Evolutionary conservation across 2,797 vertebrate genomes (phyloP), one percentile per base, ranked within the genome.

Genomic region (Mallotus villosus): DNA sequence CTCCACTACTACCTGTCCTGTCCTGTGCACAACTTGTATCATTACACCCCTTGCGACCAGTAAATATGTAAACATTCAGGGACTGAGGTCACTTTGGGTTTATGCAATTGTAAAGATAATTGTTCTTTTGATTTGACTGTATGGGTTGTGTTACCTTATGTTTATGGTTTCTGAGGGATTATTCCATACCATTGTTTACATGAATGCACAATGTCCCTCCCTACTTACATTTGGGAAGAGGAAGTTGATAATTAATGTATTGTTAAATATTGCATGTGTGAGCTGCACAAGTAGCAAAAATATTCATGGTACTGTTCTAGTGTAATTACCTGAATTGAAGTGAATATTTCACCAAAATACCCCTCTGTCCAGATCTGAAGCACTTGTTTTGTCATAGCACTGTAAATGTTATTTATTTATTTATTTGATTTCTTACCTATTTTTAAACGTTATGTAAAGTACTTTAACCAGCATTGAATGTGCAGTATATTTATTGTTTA

Each of bases 101-200:
- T 92, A 93, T 93, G 92, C 91, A 94, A 92, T 67, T 85, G 81
- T 86, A 76, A 90, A 88, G 68, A 78, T 25, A 41, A 65, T 21
- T 85, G 74, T 80, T 82, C 62, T 41, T 51, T 34, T 46, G 34
- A 63, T 58, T 29, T 65, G 55, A 25, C 21, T 53, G 49, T 58
- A 74, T 78, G 27, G 53, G 70, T 87, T 65, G 58, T 79, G 37
- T 83, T 74, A 82, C 32, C n/a, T 51, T 87, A 83, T 69, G 64
- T 74, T 71, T 74, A 37, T 75, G 34, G 57, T 68, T 25, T 55
- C 61, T 76, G 63, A 74, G 63, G 5, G 46, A 72, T 78, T 81
- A 80, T 71, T 77, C 41, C 55, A 65, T 70, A 75, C 51, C 29
- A 74, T 77, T 78, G 78, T 84, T 82, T 84, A 79, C 78, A 74